phyloP scores from a whole-genome alignment of 2,113 vertebrate species.

The Stercorarius parasiticus region DNA sequence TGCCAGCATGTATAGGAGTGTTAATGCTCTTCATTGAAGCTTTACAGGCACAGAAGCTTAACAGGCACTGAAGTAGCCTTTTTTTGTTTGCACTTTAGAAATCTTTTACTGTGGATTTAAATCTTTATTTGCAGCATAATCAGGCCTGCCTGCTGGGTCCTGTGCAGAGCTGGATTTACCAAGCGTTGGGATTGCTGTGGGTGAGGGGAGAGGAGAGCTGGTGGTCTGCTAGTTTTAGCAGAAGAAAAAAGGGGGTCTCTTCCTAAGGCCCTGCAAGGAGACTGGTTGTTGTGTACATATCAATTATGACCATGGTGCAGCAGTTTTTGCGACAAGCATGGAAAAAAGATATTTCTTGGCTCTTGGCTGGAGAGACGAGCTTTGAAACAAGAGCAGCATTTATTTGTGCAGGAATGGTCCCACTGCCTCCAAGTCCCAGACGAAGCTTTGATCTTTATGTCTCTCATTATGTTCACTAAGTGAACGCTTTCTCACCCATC shows the following conservation, averaged over 20 bases:
- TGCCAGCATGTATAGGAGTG: not conserved
- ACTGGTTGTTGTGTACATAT: rapidly evolving
- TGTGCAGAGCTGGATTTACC: not conserved
- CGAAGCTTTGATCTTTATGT: not conserved
- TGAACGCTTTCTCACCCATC: not conserved
- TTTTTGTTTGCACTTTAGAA: not conserved
- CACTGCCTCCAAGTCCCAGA: not conserved
- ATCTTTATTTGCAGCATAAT: not conserved
- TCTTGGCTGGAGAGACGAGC: not conserved
- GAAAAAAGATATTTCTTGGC: not conserved
- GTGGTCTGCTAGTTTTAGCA: not conserved
- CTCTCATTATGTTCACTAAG: rapidly evolving
- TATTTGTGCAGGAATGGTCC: not conserved
- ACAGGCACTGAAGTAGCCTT: not conserved
- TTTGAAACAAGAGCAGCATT: not conserved
- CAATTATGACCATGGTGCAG: rapidly evolving
- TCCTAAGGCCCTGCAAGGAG: not conserved
- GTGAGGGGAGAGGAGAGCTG: not conserved
- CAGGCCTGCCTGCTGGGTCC: not conserved
- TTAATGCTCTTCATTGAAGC: not conserved
- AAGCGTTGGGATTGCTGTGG: not conserved
- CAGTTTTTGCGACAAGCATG: not conserved
- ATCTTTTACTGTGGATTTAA: not conserved
- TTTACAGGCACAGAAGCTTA: not conserved
- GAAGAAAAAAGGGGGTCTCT: not conserved